Conservation (phyloP, 2,888 invertebrate species). For the Heliconius sara region DNA sequence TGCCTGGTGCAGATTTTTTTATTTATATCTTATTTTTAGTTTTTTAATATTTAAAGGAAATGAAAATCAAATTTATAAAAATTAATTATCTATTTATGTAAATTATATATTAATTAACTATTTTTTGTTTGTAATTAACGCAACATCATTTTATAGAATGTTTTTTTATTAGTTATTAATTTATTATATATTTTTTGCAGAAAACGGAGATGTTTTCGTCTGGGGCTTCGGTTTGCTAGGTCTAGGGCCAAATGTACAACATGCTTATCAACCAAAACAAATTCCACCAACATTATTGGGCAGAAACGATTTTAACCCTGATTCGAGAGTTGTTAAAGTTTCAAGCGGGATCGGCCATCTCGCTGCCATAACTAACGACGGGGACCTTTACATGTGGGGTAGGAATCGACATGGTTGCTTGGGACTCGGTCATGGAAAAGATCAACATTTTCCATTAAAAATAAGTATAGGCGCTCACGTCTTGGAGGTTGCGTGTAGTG, state of each 20-base stretch:
- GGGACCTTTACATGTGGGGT: constrained; percentile 97
- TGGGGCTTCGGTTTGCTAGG: constrained; percentile 98
- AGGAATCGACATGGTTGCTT: constrained; percentile 92
- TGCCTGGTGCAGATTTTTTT: too few species aligned
- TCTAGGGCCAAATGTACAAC: constrained; percentile 90
- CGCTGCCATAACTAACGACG: constrained; percentile 91
- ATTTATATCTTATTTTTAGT: too few species aligned
- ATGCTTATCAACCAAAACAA: constrained; percentile 86
- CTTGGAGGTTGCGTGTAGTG: constrained; percentile 89
- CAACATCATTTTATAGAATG: too few species aligned
- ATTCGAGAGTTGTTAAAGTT: constrained; percentile 86
- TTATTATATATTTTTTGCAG: constrained; percentile 70
- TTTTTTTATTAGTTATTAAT: neutral
- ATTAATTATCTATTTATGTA: too few species aligned
- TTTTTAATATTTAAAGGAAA: too few species aligned
- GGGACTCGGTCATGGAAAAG: constrained; percentile 90
- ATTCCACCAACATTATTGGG: constrained; percentile 94
- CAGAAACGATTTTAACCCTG: constrained; percentile 90
- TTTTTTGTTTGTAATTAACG: too few species aligned
- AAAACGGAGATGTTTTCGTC: constrained; percentile 91
- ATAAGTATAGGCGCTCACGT: constrained; percentile 91
- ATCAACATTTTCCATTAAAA: constrained; percentile 95
- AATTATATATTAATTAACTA: too few species aligned
- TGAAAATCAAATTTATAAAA: too few species aligned
- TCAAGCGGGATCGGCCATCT: constrained; percentile 89